Conservation (phyloP, 2,888 invertebrate species). For the Leucoptera coffeella region DNA sequence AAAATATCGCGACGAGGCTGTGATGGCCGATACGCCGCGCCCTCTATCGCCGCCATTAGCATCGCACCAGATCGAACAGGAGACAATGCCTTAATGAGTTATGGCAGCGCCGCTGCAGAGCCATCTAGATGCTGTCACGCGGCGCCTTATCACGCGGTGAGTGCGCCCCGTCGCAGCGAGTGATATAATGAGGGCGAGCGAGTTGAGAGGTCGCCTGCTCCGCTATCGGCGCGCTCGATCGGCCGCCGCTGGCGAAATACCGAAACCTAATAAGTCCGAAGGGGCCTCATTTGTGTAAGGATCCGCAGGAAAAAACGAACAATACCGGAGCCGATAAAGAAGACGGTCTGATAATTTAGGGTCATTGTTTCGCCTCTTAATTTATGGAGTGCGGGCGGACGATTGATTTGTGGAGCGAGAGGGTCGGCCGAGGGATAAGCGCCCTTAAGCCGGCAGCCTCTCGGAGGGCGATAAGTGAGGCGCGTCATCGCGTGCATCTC, state of each 20-base stretch:
- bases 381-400: constrained; percentile 46
- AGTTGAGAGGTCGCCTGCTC: constrained; percentile 11
- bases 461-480: constrained; percentile 3
- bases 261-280: constrained; percentile 45
- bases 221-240: constrained; percentile 40
- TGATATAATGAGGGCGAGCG: constrained; percentile 29
- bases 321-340: constrained; percentile 34
- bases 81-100: constrained; percentile 13
- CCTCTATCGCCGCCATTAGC: constrained; percentile 10
- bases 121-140: too few species aligned
- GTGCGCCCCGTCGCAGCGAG: too few species aligned
- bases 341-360: constrained; percentile 48
- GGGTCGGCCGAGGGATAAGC: constrained; percentile 32
- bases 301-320: constrained; percentile 33
- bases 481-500: constrained; percentile 12
- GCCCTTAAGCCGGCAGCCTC: constrained; percentile 18
- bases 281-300: constrained; percentile 47
- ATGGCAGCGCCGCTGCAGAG: too few species aligned
- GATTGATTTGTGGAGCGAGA: constrained; percentile 45
- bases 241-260: constrained; percentile 33
- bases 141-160: too few species aligned
- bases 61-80: constrained; percentile 7
- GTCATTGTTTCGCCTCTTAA: constrained; percentile 47
- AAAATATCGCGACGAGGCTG: constrained; percentile 23
- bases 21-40: constrained; percentile 29